These are phyloP conservation scores for Dicycla oo DNA, from an alignment of 2,888 invertebrate species.

Conservation along the genomic window DNA sequence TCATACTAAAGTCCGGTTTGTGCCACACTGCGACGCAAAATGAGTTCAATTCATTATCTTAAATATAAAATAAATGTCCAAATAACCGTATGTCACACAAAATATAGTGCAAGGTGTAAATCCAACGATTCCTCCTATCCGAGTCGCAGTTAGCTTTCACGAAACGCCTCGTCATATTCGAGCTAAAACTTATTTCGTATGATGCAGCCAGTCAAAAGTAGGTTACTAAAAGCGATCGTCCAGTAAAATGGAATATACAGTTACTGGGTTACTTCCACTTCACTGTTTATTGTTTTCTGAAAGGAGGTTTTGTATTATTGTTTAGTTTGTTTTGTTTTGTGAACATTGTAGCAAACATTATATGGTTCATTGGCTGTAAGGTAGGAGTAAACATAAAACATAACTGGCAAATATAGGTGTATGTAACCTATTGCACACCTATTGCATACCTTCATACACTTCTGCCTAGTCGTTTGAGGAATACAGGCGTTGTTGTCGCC, in stretches of 20 bases:
- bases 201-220: conserved; percentile 39
- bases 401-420: neutral
- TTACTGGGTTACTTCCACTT: conserved; percentile 17
- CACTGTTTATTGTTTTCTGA: conserved; percentile 16
- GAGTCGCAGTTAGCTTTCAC: conserved; percentile 30
- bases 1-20: too few species aligned
- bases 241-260: conserved; percentile 28
- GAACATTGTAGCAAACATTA: neutral
- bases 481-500: neutral
- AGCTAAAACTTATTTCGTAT: conserved; percentile 47
- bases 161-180: conserved; percentile 49
- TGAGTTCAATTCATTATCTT: too few species aligned
- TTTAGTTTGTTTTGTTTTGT: neutral
- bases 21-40: too few species aligned
- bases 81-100: conserved; percentile 36
- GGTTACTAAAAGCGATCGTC: conserved; percentile 36
- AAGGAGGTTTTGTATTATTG: neutral
- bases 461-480: neutral
- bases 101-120: conserved; percentile 69
- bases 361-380: neutral
- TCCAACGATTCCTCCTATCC: conserved; percentile 32
- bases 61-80: too few species aligned
- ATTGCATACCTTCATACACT: neutral
- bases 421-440: neutral
- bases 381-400: too few species aligned